phyloP scores from a whole-genome alignment of 1,140 invertebrate species.

The Zaprionus ornatus region DNA sequence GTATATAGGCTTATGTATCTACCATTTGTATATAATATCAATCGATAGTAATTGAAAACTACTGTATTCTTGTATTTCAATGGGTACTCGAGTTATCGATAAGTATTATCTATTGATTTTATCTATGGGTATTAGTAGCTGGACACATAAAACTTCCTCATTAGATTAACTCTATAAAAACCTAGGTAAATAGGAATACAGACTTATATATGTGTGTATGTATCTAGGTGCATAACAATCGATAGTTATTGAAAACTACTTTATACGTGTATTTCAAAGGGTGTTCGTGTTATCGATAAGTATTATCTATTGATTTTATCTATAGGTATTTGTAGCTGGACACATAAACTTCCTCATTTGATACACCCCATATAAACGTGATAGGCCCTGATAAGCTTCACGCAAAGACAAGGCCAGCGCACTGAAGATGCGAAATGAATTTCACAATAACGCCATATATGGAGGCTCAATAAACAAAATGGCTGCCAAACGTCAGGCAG shows the following conservation, averaged over 20 bases:
- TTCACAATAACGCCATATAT: conserved; percentile 60
- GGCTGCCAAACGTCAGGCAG: conserved; percentile 51
- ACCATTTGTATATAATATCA: too few relatives aligned
- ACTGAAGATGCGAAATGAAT: conserved; percentile 62
- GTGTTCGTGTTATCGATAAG: neutral
- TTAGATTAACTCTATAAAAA: conserved; percentile 18
- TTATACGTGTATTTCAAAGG: neutral
- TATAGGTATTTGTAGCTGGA: neutral
- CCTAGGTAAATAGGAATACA: neutral
- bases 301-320: conserved; percentile 2
- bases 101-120: neutral
- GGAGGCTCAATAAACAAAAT: conserved; percentile 49
- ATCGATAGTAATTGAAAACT: neutral
- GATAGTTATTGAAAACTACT: neutral
- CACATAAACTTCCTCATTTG: conserved; percentile 14
- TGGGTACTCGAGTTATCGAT: neutral
- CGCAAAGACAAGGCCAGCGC: neutral
- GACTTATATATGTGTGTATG: neutral
- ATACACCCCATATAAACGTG: conserved; percentile 7
- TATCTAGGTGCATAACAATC: neutral
- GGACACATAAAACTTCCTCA: too few relatives aligned
- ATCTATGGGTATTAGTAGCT: too few relatives aligned
- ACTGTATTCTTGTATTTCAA: neutral
- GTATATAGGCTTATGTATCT: neutral
- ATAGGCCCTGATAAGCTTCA: conserved; percentile 23